Evolutionary conservation across 1,140 invertebrate genomes (phyloP).

Genomic region (Ceratoteleas bidentatus): DNA sequence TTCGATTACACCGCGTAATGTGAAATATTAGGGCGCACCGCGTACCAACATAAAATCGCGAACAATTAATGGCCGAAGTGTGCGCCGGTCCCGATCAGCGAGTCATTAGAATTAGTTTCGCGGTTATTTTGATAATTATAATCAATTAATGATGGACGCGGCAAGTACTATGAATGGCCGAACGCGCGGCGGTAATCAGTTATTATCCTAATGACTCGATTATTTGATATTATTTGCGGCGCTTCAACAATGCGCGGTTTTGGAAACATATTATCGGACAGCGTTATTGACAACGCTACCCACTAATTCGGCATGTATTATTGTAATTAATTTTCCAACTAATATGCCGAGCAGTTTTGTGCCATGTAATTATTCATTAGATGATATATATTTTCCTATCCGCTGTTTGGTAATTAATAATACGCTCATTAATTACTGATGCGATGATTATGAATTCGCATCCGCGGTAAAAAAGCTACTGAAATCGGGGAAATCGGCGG

Average conservation of each 20-base stretch:
- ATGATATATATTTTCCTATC: constrained; percentile 10
- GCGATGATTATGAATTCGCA: too few relatives aligned
- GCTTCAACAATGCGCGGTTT: constrained; percentile 38
- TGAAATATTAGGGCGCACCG: too few relatives aligned
- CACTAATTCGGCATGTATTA: constrained; percentile 26
- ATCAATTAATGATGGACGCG: constrained; percentile 13
- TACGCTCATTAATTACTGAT: neutral
- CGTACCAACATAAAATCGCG: too few relatives aligned
- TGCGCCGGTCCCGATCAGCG: neutral
- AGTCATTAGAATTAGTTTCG: constrained; percentile 37
- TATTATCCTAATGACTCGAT: constrained; percentile 47
- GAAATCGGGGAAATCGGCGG: too few relatives aligned
- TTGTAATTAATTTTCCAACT: constrained; percentile 51
- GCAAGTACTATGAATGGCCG: constrained; percentile 25
- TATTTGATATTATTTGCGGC: constrained; percentile 50
- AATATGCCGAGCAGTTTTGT: constrained; percentile 38
- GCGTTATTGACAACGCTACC: constrained; percentile 41
- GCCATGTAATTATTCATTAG: constrained; percentile 37
- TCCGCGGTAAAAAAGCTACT: too few relatives aligned
- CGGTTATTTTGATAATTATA: constrained; percentile 36
- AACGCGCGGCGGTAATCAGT: constrained; percentile 24
- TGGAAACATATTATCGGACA: constrained; percentile 35
- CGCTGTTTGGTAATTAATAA: neutral
- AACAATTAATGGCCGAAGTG: constrained; percentile 6
- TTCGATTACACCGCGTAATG: too few relatives aligned